A percentile compares a stretch with the other conserved stretches of the same genome.
Conservation (phyloP, 1,140 invertebrate genomes). For the Anoplolepis gracilipes region DNA sequence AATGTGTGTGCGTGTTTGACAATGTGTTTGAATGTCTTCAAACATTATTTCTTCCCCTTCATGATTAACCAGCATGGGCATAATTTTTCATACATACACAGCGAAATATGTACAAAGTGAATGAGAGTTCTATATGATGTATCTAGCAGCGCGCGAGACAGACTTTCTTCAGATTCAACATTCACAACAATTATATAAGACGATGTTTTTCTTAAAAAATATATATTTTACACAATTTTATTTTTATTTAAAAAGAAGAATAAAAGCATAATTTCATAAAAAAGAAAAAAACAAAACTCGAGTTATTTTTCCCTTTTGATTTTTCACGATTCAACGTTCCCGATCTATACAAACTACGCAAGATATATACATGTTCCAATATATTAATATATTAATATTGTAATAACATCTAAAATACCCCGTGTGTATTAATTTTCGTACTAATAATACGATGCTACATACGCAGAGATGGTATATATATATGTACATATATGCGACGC, state of each 20-base stretch:
- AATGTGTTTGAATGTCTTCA: not conserved
- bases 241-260: constrained; percentile 29
- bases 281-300: not conserved
- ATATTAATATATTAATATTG: too few species aligned
- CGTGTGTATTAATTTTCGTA: constrained; percentile 40
- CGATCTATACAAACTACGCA: not conserved
- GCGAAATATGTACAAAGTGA: constrained; percentile 8
- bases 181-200: constrained; percentile 17
- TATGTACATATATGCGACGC: constrained; percentile 49
- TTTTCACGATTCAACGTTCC: not conserved
- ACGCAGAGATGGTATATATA: not conserved
- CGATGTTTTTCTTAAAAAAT: constrained; percentile 26
- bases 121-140: constrained; percentile 2
- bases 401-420: not conserved
- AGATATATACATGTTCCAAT: not conserved
- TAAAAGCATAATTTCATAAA: constrained; percentile 37
- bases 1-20: not conserved
- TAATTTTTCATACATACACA: not conserved
- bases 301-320: not conserved
- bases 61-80: not conserved
- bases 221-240: constrained; percentile 45
- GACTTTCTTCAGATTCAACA: constrained; percentile 22
- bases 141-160: not conserved
- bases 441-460: constrained; percentile 55
- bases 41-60: not conserved